Percentiles rank a stretch among this genome's conserved stretches.
These are phyloP conservation scores for Coreoperca whiteheadi DNA, from an alignment of 2,113 vertebrate genomes.

Conservation along the genomic window DNA sequence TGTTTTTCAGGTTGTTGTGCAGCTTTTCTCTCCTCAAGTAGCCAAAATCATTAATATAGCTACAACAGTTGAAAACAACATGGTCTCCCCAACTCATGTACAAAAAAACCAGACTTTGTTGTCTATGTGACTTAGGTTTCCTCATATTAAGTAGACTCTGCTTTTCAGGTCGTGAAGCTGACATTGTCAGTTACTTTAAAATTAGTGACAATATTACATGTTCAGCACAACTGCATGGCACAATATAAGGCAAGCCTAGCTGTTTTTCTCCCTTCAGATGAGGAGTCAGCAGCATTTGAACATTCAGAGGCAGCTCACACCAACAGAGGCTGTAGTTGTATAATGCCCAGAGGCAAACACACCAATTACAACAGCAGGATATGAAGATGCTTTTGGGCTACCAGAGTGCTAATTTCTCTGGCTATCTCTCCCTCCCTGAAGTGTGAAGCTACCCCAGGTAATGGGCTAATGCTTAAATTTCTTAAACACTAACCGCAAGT, in stretches of 20 bases:
- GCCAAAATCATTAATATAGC: neutral
- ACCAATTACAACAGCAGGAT: conserved; percentile 25
- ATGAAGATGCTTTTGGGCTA: conserved; percentile 3
- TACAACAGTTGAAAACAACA: neutral
- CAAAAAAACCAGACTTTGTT: neutral
- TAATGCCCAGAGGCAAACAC: conserved; percentile 22
- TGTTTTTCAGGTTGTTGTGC: neutral
- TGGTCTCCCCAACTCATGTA: neutral
- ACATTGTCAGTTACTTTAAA: neutral
- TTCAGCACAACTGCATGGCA: conserved; percentile 20
- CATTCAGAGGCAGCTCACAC: conserved; percentile 17
- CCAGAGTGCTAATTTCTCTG: conserved; percentile 23
- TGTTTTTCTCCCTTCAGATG: conserved; percentile 11
- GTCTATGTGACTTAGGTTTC: neutral
- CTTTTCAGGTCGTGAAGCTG: conserved; percentile 1
- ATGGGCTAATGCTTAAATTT: neutral
- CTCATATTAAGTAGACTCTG: neutral
- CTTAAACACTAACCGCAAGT: neutral
- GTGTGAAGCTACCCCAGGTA: neutral
- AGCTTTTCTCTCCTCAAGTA: neutral
- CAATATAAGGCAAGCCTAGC: neutral
- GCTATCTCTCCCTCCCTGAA: neutral
- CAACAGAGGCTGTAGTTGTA: conserved; percentile 23
- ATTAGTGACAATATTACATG: conserved; percentile 1
- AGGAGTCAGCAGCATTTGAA: conserved; percentile 31